phyloP scores from a whole-genome alignment of 1,140 invertebrate genomes.

The Acromyrmex echinatior region DNA sequence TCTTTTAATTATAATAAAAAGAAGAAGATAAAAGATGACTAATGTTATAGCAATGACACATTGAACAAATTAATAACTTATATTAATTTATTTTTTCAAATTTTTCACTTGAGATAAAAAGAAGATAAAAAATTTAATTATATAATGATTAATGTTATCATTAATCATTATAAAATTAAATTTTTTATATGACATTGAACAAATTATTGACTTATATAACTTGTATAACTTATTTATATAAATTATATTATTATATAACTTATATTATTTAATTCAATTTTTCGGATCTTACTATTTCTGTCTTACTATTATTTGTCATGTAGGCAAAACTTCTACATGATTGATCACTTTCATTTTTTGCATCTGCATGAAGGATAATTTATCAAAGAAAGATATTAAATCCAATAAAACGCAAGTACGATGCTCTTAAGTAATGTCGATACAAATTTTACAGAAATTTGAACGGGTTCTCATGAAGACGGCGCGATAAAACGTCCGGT shows the following conservation, averaged over 20 bases:
- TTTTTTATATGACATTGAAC: no score
- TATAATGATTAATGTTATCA: no score
- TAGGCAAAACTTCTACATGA: background rate
- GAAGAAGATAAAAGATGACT: background rate
- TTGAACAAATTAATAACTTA: background rate
- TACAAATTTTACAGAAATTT: slow-evolving; percentile 26
- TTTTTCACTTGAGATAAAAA: no score
- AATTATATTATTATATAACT: no score
- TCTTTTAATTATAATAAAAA: no score
- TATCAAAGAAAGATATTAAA: background rate
- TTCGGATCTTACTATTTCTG: background rate
- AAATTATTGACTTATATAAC: no score
- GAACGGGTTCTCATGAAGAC: slow-evolving; percentile 69
- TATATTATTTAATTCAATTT: background rate
- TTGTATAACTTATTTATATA: no score
- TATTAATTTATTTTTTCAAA: background rate
- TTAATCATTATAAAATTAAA: no score
- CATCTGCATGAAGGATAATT: background rate
- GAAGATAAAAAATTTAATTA: no score
- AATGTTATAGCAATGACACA: background rate
- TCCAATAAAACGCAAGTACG: background rate
- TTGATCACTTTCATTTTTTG: background rate
- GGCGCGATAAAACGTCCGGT: slow-evolving; percentile 69
- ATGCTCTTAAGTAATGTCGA: background rate
- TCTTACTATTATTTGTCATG: background rate